Conservation (phyloP, 2,888 invertebrate genomes). For the Apamea anceps region DNA sequence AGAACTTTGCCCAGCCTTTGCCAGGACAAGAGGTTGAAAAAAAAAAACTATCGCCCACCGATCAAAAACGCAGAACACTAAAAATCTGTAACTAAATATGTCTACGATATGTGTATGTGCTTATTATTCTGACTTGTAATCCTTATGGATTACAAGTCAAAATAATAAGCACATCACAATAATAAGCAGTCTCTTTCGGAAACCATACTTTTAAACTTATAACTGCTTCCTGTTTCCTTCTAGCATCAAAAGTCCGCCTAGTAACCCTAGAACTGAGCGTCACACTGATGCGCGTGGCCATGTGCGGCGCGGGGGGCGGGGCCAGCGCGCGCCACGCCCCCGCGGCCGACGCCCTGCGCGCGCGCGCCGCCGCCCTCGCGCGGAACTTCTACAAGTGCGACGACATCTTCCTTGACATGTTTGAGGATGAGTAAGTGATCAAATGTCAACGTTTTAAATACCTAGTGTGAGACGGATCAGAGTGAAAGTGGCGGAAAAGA, state of each 20-base stretch:
- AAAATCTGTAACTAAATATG: background rate
- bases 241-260: slow-evolving; percentile 96
- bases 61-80: background rate
- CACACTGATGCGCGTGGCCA: slow-evolving; percentile 92
- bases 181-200: background rate
- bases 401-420: slow-evolving; percentile 99
- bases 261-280: slow-evolving; percentile 97
- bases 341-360: slow-evolving; percentile 90
- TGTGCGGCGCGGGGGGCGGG: slow-evolving; percentile 91
- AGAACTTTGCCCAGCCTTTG: background rate
- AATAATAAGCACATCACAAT: no score
- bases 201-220: background rate
- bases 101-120: background rate
- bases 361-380: slow-evolving; percentile 94
- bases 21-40: fast-evolving
- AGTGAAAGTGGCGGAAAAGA: no score
- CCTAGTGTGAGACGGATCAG: background rate
- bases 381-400: slow-evolving; percentile 99
- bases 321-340: slow-evolving; percentile 91
- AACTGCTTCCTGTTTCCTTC: slow-evolving; percentile 27
- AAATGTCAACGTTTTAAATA: background rate
- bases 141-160: no score
- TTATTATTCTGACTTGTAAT: background rate
- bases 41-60: background rate
- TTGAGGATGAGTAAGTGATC: slow-evolving; percentile 96